A percentile compares a stretch with the other conserved stretches of the same genome.
phyloP scores from a whole-genome alignment of 2,888 invertebrate species.

The Sarcophaga carnaria region DNA sequence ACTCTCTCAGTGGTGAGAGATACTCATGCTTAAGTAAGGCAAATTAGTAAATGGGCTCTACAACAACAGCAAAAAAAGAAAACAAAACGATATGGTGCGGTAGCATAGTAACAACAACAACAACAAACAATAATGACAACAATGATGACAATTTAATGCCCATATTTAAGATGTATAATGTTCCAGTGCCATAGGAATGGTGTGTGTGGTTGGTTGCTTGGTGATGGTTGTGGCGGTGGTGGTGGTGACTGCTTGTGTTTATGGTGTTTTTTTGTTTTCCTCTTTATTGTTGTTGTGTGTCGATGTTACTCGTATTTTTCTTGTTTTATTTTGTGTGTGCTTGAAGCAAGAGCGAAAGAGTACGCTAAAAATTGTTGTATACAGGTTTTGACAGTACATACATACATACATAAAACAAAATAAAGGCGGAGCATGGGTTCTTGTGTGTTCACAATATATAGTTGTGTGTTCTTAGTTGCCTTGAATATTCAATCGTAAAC shows the following conservation, averaged over 20 bases:
- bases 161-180: conserved; percentile 4
- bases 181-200: not conserved
- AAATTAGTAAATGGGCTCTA: conserved; percentile 6
- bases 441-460: conserved; percentile 10
- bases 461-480: no score
- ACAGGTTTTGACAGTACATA: conserved; percentile 56
- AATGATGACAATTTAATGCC: conserved; percentile 58
- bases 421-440: conserved; percentile 79
- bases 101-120: conserved; percentile 32
- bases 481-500: no score
- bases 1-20: conserved; percentile 5
- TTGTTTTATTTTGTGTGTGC: no score
- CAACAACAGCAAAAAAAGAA: not conserved
- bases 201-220: not conserved
- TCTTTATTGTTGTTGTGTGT: not conserved
- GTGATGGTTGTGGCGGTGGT: conserved; percentile 24
- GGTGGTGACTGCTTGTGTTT: conserved; percentile 41
- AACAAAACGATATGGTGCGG: conserved; percentile 42
- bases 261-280: conserved; percentile 39
- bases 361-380: not conserved
- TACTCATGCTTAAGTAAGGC: not conserved
- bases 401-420: conserved; percentile 36
- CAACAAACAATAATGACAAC: conserved; percentile 48
- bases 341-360: conserved; percentile 62
- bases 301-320: no score